Evolutionary conservation across 2,113 vertebrate genomes (phyloP).

Genomic region (Taxidea taxus): DNA sequence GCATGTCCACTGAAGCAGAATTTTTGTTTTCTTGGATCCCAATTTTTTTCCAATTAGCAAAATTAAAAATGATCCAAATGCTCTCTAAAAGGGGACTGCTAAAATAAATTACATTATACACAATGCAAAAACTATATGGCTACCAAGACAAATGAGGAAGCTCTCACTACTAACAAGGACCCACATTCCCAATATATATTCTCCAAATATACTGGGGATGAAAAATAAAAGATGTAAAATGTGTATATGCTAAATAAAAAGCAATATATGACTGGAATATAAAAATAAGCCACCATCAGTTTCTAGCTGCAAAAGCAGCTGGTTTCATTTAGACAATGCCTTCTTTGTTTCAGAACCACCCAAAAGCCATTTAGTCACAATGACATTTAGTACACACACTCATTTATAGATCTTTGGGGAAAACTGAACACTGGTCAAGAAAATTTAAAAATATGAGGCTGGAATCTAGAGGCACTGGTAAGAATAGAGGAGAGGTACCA

Average conservation of each 20-base stretch:
- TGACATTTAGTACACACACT: not conserved
- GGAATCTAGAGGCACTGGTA: not conserved
- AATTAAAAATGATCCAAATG: conserved; percentile 5
- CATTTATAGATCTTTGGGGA: not conserved
- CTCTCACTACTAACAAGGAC: not conserved
- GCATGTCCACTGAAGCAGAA: not conserved
- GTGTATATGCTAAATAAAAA: not conserved
- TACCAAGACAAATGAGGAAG: not conserved
- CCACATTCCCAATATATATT: not conserved
- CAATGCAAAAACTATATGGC: not conserved
- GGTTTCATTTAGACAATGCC: not conserved
- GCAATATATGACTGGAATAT: not conserved
- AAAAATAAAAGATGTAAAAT: not conserved
- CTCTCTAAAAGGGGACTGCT: not conserved
- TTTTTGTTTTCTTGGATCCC: not conserved
- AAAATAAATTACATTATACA: conserved; percentile 14
- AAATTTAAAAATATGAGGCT: not conserved
- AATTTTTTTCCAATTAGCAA: conserved; percentile 14
- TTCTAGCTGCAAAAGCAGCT: not conserved
- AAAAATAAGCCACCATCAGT: not conserved
- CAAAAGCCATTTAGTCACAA: not conserved
- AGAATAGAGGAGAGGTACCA: not conserved
- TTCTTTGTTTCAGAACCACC: not conserved
- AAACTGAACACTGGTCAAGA: not conserved
- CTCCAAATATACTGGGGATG: not conserved